These are phyloP conservation scores for Melanostigma gelatinosum DNA, from an alignment of 2,113 vertebrate species.

Conservation along the genomic window DNA sequence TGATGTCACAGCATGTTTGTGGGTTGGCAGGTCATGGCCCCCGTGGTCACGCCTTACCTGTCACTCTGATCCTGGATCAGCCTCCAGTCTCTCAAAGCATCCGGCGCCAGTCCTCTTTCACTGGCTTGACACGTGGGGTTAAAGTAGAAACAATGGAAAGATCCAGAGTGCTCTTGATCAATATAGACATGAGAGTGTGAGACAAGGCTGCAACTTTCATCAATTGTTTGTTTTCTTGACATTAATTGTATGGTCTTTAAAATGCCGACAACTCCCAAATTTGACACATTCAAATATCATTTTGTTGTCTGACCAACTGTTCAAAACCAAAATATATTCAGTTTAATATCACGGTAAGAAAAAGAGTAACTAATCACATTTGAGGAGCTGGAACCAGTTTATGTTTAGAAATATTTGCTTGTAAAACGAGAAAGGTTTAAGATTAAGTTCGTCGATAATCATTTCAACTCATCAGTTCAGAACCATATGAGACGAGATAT, in stretches of 20 bases:
- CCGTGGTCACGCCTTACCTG: slow-evolving; percentile 61
- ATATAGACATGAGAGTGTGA: neutral
- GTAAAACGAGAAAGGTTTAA: neutral
- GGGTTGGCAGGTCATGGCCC: slow-evolving; percentile 65
- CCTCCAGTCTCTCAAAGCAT: slow-evolving; percentile 39
- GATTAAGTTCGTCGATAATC: neutral
- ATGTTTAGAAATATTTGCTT: neutral
- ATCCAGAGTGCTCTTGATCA: neutral
- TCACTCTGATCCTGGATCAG: slow-evolving; percentile 66
- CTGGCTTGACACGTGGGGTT: slow-evolving; percentile 4
- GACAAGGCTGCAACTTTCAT: neutral
- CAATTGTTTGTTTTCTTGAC: neutral
- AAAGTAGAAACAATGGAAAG: slow-evolving; percentile 7
- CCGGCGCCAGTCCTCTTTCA: slow-evolving; percentile 18
- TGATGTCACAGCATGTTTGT: slow-evolving; percentile 74
- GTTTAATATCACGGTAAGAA: neutral
- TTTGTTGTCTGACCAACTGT: neutral
- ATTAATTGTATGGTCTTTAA: neutral
- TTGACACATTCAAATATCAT: neutral
- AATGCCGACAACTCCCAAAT: neutral
- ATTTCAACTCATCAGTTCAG: neutral
- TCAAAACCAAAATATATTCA: neutral
- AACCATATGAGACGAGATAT: neutral
- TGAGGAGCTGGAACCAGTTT: neutral
- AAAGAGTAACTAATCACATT: neutral